Evolutionary conservation across 2,113 vertebrate species (phyloP).

Genomic region (Rynchops niger): DNA sequence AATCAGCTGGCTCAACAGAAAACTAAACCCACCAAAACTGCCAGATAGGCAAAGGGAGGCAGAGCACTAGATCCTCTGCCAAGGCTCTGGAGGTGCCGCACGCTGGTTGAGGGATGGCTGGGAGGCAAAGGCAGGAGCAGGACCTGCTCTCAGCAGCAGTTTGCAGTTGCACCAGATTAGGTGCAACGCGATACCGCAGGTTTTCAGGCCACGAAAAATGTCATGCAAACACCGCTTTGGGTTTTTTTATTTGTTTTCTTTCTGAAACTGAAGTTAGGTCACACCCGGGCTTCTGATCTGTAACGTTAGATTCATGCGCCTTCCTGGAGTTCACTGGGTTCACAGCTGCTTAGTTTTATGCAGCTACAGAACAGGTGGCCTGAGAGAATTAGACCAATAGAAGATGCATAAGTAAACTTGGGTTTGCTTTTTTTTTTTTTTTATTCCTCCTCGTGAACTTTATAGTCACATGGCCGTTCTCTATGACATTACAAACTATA

Average conservation of each 20-base stretch:
- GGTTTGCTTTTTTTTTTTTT: not conserved
- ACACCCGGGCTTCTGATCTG: not conserved
- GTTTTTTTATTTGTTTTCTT: constrained; percentile 26
- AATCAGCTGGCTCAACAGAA: not conserved
- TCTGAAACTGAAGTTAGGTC: constrained; percentile 21
- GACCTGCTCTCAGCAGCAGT: not conserved
- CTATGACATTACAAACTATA: not conserved
- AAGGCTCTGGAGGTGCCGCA: not conserved
- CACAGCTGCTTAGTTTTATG: constrained; percentile 10
- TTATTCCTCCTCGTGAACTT: not conserved
- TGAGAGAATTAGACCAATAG: constrained; percentile 10
- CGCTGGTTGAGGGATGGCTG: not conserved
- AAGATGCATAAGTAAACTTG: not conserved
- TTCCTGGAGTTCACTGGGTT: constrained; percentile 11
- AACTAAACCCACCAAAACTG: not conserved
- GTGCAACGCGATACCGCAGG: not conserved
- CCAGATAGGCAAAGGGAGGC: not conserved
- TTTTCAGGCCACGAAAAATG: not conserved
- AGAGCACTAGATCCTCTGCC: not conserved
- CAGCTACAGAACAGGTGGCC: constrained; percentile 22
- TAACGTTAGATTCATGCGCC: not conserved
- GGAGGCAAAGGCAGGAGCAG: not conserved
- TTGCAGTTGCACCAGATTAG: not conserved
- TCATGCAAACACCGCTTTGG: not conserved
- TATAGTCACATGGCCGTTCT: not conserved